A percentile compares a stretch with the other conserved stretches of the same genome.
phyloP scores from a whole-genome alignment of 2,113 vertebrate genomes.

The Oncorhynchus masou region DNA sequence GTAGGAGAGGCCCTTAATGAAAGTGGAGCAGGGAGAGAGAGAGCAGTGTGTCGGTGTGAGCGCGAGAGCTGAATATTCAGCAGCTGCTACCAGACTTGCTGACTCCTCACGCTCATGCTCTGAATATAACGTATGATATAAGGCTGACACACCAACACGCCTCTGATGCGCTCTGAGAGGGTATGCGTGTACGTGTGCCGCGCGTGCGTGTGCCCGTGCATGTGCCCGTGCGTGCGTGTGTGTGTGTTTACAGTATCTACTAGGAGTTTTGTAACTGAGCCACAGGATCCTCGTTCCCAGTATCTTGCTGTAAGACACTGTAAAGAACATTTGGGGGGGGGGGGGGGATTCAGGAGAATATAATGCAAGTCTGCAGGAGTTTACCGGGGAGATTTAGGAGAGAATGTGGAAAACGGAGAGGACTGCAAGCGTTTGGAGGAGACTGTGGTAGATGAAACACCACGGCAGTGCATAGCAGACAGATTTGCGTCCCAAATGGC shows the following conservation, averaged over 20 bases:
- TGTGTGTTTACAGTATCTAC: constrained; percentile 17
- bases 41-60: constrained; percentile 2
- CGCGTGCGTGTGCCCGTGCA: constrained; percentile 16
- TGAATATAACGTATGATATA: constrained; percentile 62
- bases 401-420: neutral
- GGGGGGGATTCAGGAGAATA: neutral
- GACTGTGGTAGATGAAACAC: neutral
- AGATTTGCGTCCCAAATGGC: too few relatives aligned
- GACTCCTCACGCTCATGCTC: constrained; percentile 66
- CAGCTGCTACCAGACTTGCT: constrained; percentile 72
- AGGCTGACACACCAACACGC: constrained; percentile 33
- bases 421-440: neutral
- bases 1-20: constrained; percentile 71
- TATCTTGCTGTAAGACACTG: neutral
- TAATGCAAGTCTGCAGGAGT: neutral
- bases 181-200: constrained; percentile 7
- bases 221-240: constrained; percentile 14
- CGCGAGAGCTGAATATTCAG: constrained; percentile 65
- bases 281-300: neutral
- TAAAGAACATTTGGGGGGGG: neutral
- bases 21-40: constrained; percentile 44
- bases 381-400: neutral
- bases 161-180: constrained; percentile 15
- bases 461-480: neutral
- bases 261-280: neutral